These are phyloP conservation scores for Carettochelys insculpta DNA, from an alignment of 2,113 vertebrate species.

Conservation along the genomic window DNA sequence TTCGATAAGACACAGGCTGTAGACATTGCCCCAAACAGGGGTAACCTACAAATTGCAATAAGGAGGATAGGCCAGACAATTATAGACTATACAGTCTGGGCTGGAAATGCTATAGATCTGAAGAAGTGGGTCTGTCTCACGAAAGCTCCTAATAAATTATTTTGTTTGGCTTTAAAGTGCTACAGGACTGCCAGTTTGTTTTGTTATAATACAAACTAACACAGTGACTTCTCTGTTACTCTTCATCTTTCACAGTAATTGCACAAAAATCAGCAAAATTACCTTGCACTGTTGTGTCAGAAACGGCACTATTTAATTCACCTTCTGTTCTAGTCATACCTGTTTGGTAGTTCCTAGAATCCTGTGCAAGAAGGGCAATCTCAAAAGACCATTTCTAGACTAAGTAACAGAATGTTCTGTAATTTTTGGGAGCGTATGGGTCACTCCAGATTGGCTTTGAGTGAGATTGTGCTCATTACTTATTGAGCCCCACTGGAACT, in stretches of 20 bases:
- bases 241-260: not conserved
- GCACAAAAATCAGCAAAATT: not conserved
- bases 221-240: no score
- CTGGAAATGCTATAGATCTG: no score
- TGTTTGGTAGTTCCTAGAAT: not conserved
- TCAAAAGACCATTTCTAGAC: not conserved
- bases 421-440: constrained; percentile 25
- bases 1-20: not conserved
- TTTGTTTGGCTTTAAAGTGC: no score
- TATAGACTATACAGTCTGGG: no score
- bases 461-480: constrained; percentile 44
- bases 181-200: no score
- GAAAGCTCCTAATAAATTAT: no score
- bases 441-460: constrained; percentile 43
- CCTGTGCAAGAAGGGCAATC: rapidly evolving
- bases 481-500: constrained; percentile 52
- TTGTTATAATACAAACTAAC: no score
- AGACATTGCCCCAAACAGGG: not conserved
- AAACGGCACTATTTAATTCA: not conserved
- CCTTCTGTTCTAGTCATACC: not conserved
- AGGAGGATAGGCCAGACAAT: not conserved
- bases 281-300: not conserved
- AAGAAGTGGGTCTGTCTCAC: no score
- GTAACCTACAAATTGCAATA: not conserved
- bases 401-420: not conserved